Evolutionary conservation across 2,888 invertebrate species (phyloP).

Genomic region (Pollenia griseotomentosa): DNA sequence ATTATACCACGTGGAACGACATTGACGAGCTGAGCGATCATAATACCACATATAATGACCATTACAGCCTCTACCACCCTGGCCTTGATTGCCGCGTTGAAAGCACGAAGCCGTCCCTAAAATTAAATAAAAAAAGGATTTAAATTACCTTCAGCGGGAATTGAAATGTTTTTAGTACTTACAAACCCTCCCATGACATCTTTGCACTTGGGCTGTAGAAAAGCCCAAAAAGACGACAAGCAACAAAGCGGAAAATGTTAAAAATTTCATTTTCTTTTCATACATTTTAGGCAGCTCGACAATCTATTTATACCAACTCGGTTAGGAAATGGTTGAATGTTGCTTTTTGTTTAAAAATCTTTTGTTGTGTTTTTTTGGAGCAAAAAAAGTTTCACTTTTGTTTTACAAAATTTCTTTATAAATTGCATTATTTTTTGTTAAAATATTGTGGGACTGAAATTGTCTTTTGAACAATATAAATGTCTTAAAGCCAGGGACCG

Average conservation of each 20-base stretch:
- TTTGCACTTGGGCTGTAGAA: neutral
- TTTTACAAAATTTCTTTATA: too few relatives aligned
- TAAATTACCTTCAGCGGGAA: neutral
- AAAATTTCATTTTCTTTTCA: constrained; percentile 25
- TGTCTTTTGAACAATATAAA: too few relatives aligned
- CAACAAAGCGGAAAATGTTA: neutral
- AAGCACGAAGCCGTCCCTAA: constrained; percentile 1
- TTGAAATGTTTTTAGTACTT: neutral
- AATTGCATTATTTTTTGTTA: too few relatives aligned
- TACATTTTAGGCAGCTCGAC: neutral
- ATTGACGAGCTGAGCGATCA: constrained; percentile 2
- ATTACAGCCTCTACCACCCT: constrained; percentile 3
- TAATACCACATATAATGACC: constrained; percentile 12
- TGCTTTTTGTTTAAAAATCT: too few relatives aligned
- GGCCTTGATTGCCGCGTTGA: neutral
- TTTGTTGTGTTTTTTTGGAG: too few relatives aligned
- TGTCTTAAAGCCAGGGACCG: too few relatives aligned
- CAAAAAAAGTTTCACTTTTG: too few relatives aligned
- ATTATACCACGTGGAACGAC: neutral
- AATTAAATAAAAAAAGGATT: neutral
- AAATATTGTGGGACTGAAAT: too few relatives aligned
- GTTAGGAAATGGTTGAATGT: too few relatives aligned
- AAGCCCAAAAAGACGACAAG: constrained; percentile 3
- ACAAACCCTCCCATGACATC: constrained; percentile 12
- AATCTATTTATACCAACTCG: neutral